These are phyloP conservation scores for Calliphora vomitoria DNA, from an alignment of 2,888 invertebrate species.

Conservation along the genomic window DNA sequence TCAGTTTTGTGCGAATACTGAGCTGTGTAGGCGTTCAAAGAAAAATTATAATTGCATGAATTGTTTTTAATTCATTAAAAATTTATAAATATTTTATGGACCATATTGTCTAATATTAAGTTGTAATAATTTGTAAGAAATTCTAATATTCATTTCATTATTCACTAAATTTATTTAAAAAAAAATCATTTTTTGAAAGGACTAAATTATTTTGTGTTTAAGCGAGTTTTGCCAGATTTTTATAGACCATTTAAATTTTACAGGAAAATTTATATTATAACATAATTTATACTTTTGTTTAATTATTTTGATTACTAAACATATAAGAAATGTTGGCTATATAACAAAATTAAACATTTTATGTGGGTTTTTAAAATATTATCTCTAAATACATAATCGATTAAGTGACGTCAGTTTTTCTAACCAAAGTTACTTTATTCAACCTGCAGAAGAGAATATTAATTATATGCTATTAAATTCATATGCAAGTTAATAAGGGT, in stretches of 20 bases:
- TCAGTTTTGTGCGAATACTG: not conserved
- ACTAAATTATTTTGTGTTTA: too few relatives aligned
- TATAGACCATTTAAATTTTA: too few relatives aligned
- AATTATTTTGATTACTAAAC: too few relatives aligned
- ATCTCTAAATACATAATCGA: not conserved
- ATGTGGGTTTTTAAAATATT: too few relatives aligned
- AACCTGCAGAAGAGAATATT: not conserved
- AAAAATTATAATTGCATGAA: not conserved
- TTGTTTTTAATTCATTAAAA: not conserved
- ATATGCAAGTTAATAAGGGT: not conserved
- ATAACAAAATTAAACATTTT: too few relatives aligned
- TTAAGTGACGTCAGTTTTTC: not conserved
- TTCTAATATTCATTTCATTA: too few relatives aligned
- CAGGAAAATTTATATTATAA: not conserved
- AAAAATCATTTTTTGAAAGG: too few relatives aligned
- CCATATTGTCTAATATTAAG: too few relatives aligned
- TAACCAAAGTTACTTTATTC: not conserved
- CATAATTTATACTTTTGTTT: not conserved
- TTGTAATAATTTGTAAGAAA: too few relatives aligned
- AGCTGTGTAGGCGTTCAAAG: not conserved
- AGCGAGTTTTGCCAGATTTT: too few relatives aligned
- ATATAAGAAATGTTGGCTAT: too few relatives aligned
- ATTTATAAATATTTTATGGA: not conserved
- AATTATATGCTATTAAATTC: slow-evolving; percentile 4
- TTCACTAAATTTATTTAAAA: not conserved